phyloP scores from a whole-genome alignment of 2,797 vertebrate species.

The Amphiprion clarkii region DNA sequence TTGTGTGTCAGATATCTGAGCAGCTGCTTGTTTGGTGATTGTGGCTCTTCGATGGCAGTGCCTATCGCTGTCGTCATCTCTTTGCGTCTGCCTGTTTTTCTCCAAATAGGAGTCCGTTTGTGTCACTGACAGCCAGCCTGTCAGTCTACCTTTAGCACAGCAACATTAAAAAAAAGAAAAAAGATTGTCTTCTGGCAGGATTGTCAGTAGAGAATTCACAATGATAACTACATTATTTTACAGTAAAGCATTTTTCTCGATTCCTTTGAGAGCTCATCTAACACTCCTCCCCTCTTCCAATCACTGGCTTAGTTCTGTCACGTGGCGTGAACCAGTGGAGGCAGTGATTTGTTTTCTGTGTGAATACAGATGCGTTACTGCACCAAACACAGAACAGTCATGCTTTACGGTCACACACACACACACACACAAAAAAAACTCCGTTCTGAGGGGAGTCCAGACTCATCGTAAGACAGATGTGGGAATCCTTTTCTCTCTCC shows the following conservation, averaged over 20 bases:
- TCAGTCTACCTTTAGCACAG: slow-evolving; percentile 39
- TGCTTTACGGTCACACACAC: slow-evolving; percentile 69
- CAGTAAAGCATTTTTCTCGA: slow-evolving; percentile 35
- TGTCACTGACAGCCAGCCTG: slow-evolving; percentile 30
- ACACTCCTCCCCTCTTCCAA: background rate
- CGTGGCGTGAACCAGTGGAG: slow-evolving; percentile 37
- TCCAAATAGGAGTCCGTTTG: slow-evolving; percentile 16
- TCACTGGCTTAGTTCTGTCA: slow-evolving; percentile 31
- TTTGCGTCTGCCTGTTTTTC: slow-evolving; percentile 18
- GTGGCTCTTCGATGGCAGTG: slow-evolving; percentile 19
- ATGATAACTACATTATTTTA: slow-evolving; percentile 46
- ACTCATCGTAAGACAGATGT: slow-evolving; percentile 23
- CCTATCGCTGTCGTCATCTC: slow-evolving; percentile 19
- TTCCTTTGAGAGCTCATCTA: slow-evolving; percentile 53
- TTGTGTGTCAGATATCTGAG: slow-evolving; percentile 37
- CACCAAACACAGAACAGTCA: slow-evolving; percentile 58
- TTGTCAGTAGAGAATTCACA: slow-evolving; percentile 72
- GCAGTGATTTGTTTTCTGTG: slow-evolving; percentile 47
- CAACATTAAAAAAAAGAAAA: slow-evolving; percentile 9
- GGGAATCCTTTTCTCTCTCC: slow-evolving; percentile 10
- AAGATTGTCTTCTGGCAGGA: slow-evolving; percentile 77
- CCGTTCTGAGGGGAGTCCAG: slow-evolving; percentile 33
- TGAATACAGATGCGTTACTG: slow-evolving; percentile 51
- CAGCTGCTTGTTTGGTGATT: slow-evolving; percentile 27
- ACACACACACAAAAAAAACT: slow-evolving; percentile 49